Base-by-base conservation (phyloP, 1,140 invertebrate species). In the Drosophila simulans region DNA sequence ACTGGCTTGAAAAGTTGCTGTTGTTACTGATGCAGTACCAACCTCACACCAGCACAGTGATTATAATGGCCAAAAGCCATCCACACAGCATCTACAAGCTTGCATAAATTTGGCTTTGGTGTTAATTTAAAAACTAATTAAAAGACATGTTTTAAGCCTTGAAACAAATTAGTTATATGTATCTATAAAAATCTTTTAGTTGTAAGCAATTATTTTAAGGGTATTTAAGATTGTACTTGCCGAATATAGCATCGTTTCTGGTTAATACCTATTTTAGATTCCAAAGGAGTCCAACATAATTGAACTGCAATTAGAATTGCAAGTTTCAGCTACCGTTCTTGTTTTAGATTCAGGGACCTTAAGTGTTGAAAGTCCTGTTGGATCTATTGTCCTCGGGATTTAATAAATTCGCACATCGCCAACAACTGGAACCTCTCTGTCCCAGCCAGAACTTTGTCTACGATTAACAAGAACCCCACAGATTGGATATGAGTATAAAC, bases 41-140 rank as follows among this genome's bases (percentile, higher is more conserved):
- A 57, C 64, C 57, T 70, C 51, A 48, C 55, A 65, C 49, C 58
- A 45, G 57, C 4, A 49, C 56, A 48, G 49, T 72, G 71, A 84
- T 60, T 76, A 79, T 43, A 75, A 60, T 60, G 43, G 34, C 43
- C 43, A 13, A 46, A 42, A 49, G 20, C 22, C 15, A 17, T 34
- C 2, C 46, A 13, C 34, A 54, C 46, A 76, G 34, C 12, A 11
- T 46, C 20, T 46, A n/a, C 1, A 0, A 46, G 12, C 25, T 13
- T 46, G 12, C 22, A 25, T 7, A 5, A 46, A 11, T 11, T 0
- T 25, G 20, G 45, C 20, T 5, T 2, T 5, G 17, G 17, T 17
- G 15, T 2, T 11, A 10, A 25, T 2, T 8, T 11, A 1, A 2
- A 35, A 5, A 15, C 4, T n/a, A 5, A 22, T 7, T 10, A 4